These are phyloP conservation scores for Malaclemys terrapin DNA, from an alignment of 2,113 vertebrate species.

Conservation along the genomic window DNA sequence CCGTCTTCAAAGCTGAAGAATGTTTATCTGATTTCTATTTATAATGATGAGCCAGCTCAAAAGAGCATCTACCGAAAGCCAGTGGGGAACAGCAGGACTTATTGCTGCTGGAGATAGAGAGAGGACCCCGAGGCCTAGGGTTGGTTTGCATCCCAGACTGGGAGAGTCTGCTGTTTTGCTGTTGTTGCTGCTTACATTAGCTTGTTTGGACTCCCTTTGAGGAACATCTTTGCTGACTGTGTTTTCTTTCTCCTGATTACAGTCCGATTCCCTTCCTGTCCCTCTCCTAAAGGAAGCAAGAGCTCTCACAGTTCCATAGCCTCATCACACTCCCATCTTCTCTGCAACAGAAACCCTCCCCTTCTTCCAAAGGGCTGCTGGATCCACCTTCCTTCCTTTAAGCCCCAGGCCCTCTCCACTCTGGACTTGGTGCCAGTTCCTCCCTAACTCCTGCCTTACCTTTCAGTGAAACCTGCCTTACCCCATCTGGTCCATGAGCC, in stretches of 20 bases:
- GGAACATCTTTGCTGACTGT: not conserved
- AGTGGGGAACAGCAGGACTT: fast-evolving
- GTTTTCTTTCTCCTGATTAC: not conserved
- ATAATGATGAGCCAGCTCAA: fast-evolving
- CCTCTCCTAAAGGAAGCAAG: fast-evolving
- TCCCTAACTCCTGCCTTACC: not conserved
- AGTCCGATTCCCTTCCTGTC: not conserved
- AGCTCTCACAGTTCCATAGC: fast-evolving
- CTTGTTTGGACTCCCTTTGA: not conserved
- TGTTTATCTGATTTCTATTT: not conserved
- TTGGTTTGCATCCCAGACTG: not conserved
- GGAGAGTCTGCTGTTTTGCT: not conserved
- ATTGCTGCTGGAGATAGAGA: not conserved
- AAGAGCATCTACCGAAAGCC: fast-evolving
- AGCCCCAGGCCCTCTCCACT: not conserved
- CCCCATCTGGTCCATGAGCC: not conserved
- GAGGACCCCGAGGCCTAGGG: not conserved
- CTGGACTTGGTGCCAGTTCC: not conserved
- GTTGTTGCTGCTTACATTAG: not conserved
- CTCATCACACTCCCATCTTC: not conserved
- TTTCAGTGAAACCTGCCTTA: not conserved
- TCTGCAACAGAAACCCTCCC: not conserved
- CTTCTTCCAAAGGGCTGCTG: not conserved
- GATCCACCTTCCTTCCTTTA: not conserved
- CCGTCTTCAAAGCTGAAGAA: not conserved